Percentiles rank a stretch among this genome's conserved stretches.
Conservation (phyloP, 2,797 vertebrate species). For the Malurus leucopterus region DNA sequence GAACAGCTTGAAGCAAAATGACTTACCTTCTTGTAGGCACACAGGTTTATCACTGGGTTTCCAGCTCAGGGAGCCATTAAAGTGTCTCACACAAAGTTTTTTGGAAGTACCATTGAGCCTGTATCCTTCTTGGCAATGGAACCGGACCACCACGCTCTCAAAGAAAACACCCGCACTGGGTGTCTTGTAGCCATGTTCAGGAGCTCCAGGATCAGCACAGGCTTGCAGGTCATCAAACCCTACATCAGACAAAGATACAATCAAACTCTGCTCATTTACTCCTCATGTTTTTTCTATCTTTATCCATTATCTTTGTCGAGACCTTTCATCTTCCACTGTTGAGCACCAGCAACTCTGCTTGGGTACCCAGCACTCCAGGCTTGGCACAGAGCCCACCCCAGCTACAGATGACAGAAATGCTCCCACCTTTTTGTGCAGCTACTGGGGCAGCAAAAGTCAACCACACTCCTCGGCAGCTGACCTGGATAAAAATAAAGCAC, state of each 20-base stretch:
- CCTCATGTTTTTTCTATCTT: not conserved
- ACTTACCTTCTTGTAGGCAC: conserved; percentile 83
- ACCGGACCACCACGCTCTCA: conserved; percentile 76
- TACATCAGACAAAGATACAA: conserved; percentile 29
- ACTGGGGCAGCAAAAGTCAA: not conserved
- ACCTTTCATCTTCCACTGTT: not conserved
- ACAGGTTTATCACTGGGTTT: conserved; percentile 77
- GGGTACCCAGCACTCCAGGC: not conserved
- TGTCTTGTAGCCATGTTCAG: conserved; percentile 79
- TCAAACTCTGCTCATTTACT: not conserved
- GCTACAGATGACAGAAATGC: not conserved
- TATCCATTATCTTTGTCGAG: not conserved
- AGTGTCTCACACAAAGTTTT: conserved; percentile 76
- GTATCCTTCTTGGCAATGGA: conserved; percentile 81
- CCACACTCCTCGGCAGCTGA: not conserved
- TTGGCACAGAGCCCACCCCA: not conserved
- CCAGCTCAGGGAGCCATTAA: conserved; percentile 82
- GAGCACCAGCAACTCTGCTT: not conserved
- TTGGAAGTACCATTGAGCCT: conserved; percentile 79
- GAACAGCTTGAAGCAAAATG: not conserved
- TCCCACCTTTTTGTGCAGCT: not conserved
- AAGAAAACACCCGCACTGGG: conserved; percentile 76
- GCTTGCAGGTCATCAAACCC: conserved; percentile 74
- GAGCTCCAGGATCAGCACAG: conserved; percentile 78
- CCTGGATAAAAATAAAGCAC: conserved; percentile 7